Percentiles rank a stretch among this genome's conserved stretches.
Evolutionary conservation across 2,888 invertebrate genomes (phyloP).

Genomic region (Protonemura montana): DNA sequence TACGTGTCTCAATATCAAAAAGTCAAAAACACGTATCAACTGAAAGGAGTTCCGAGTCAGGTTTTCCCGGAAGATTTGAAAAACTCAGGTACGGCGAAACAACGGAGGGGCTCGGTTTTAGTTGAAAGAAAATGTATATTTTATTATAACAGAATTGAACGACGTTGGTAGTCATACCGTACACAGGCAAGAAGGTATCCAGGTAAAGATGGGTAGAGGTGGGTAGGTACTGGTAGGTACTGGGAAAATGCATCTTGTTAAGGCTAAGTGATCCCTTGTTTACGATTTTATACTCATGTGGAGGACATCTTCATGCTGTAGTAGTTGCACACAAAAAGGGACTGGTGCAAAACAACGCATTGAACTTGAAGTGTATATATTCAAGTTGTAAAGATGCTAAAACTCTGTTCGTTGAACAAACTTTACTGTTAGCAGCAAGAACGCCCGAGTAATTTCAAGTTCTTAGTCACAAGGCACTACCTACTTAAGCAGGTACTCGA

Average conservation of each 20-base stretch:
- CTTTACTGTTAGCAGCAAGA: not conserved
- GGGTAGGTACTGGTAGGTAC: not conserved
- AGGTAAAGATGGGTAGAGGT: too few species aligned
- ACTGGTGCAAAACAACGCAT: not conserved
- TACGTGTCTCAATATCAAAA: not conserved
- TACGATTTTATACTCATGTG: not conserved
- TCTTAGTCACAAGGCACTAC: not conserved
- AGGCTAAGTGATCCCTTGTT: slow-evolving; percentile 29
- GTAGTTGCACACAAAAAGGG: not conserved
- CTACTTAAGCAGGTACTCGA: not conserved
- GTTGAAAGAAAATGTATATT: not conserved
- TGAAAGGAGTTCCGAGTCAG: not conserved
- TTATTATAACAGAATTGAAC: too few species aligned
- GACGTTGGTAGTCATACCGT: too few species aligned
- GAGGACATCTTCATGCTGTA: not conserved
- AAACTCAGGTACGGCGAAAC: not conserved
- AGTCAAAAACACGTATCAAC: not conserved
- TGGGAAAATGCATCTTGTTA: slow-evolving; percentile 21
- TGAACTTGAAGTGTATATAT: not conserved
- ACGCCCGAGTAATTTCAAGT: not conserved
- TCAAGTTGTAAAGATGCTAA: not conserved
- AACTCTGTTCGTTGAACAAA: not conserved
- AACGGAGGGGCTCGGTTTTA: not conserved
- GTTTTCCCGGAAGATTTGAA: not conserved
- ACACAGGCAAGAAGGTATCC: too few species aligned